Conservation (phyloP, 1,140 invertebrate species). For the Globodera ellingtonae region DNA sequence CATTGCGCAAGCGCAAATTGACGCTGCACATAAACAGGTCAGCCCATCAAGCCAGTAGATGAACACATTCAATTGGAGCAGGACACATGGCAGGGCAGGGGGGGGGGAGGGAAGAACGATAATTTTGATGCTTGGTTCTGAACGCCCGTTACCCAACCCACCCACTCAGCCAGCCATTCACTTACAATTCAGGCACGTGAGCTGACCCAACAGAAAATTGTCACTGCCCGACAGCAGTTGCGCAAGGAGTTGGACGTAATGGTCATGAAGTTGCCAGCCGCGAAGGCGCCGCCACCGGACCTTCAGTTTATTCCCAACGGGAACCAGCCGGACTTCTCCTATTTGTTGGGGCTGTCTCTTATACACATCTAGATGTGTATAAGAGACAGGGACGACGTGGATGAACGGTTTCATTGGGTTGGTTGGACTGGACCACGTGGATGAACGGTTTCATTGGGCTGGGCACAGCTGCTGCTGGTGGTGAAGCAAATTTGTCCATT, state of each 20-base stretch:
- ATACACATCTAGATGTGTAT: too few species aligned
- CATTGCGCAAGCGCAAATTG: conserved; percentile 15
- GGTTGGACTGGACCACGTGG: too few species aligned
- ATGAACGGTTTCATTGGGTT: too few species aligned
- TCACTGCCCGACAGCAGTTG: conserved; percentile 41
- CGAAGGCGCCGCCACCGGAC: conserved; percentile 93
- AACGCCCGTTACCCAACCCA: too few species aligned
- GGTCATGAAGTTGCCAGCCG: conserved; percentile 81
- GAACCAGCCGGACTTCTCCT: conserved; percentile 93
- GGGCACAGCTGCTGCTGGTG: too few species aligned
- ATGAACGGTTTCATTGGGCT: too few species aligned
- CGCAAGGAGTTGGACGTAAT: conserved; percentile 53
- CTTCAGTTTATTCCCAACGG: conserved; percentile 99
- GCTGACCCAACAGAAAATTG: conserved; percentile 35
- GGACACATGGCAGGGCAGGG: too few species aligned
- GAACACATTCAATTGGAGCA: neutral
- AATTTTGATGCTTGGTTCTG: too few species aligned
- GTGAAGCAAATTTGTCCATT: neutral
- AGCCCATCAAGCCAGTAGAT: neutral
- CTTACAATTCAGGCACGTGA: conserved; percentile 9
- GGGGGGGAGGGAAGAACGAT: neutral
- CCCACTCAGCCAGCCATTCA: neutral
- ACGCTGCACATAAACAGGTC: conserved; percentile 30
- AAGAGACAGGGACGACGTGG: too few species aligned
- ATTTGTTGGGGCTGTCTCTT: conserved; percentile 87